phyloP scores from a whole-genome alignment of 2,888 invertebrate genomes.

The Reticulitermes lucifugus region DNA sequence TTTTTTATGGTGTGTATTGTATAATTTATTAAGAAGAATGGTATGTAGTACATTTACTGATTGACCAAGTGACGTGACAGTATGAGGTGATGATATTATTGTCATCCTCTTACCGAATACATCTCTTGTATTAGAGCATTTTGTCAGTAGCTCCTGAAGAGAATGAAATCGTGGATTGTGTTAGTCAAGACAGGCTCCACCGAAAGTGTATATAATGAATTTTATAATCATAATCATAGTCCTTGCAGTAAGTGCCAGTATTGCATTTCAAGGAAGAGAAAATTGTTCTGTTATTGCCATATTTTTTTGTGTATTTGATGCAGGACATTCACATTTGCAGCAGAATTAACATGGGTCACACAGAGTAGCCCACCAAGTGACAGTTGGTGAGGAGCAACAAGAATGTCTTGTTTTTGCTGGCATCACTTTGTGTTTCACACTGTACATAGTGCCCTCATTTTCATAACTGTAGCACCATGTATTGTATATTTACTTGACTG shows the following conservation, averaged over 20 bases:
- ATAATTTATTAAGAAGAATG: constrained; percentile 5
- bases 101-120: too few relatives aligned
- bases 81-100: not conserved
- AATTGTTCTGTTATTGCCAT: not conserved
- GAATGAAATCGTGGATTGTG: too few relatives aligned
- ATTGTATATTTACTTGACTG: too few relatives aligned
- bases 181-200: not conserved
- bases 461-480: too few relatives aligned
- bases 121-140: too few relatives aligned
- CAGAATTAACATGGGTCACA: too few relatives aligned
- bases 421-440: too few relatives aligned
- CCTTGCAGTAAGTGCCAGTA: not conserved
- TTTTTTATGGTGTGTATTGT: not conserved
- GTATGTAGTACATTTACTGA: not conserved
- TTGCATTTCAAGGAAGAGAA: not conserved
- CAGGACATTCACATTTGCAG: not conserved
- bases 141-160: too few relatives aligned
- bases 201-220: constrained; percentile 26
- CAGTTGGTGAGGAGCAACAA: too few relatives aligned
- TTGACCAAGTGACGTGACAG: not conserved
- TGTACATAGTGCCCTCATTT: too few relatives aligned
- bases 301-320: constrained; percentile 19
- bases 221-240: constrained; percentile 14
- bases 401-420: too few relatives aligned
- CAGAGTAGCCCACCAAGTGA: too few relatives aligned